Evolutionary conservation across 2,888 invertebrate species (phyloP), one percentile per base, ranked within the genome.

Genomic region (Trachelus tabidus): DNA sequence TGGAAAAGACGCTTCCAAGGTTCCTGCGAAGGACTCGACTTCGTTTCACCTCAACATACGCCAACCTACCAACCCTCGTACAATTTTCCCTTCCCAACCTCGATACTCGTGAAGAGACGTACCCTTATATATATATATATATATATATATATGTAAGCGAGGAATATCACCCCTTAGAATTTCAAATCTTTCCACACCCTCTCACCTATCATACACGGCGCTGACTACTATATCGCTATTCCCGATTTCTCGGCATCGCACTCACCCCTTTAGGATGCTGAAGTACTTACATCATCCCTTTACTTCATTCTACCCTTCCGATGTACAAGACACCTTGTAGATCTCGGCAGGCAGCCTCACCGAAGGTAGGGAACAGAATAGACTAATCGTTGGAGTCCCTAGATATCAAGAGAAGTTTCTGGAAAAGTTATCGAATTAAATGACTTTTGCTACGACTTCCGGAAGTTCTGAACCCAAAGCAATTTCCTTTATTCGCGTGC

Each of bases 1-100:
- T 74, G 79, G 77, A 79, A 75, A 79, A 68, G 76, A 3, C 4
- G 12, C 30, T 12, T 37, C 34, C 68, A 73, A 37, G 77, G 11
- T 75, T 80, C 68, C 23, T 34, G 33, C 71, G 71, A 71, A 31
- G 31, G 33, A 71, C 56, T 23, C 23, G 56, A 56, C 23, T 56
- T 56, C 23, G 23, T 56, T 23, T 23, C 56, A 56, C 2, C 23
- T 23, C 23, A 23, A 56, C 56, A 2, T 56, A 23, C 23, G 23
- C 56, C 56, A 23, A 23, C 56, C 56, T 56, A 56, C 6, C 37
- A 37, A 56, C 56, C 56, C 23, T 9, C 3, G 9, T 23, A 56
- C 23, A 15, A 56, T 56, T 23, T 56, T 56, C 23, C 23, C 23
- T 56, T 56, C 2, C 23, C 6, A 56, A 0, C 23, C 56, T 23